These are phyloP conservation scores for Perodicticus potto DNA, from an alignment of 2,797 vertebrate genomes.

Conservation along the genomic window DNA sequence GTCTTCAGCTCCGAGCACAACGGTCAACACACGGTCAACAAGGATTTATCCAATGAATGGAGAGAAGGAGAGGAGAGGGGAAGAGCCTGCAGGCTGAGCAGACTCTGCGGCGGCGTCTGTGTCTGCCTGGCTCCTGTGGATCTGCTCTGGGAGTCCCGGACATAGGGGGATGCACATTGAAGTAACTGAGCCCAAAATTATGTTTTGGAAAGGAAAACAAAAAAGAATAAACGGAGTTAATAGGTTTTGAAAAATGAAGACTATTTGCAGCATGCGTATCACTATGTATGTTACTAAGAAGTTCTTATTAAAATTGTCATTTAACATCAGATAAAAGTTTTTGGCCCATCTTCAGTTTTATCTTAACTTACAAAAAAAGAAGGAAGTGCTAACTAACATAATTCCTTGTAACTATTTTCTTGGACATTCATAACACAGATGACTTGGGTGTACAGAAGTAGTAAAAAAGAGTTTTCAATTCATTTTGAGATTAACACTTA, in stretches of 20 bases:
- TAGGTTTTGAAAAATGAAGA: background rate
- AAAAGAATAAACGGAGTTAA: background rate
- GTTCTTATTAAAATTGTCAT: slow-evolving; percentile 31
- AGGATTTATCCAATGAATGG: background rate
- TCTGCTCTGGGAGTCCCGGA: background rate
- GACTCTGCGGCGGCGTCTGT: background rate
- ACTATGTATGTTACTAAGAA: background rate
- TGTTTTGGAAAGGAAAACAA: background rate
- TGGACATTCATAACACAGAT: slow-evolving; percentile 3
- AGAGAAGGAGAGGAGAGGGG: background rate
- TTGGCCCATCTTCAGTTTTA: background rate
- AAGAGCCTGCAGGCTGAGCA: background rate
- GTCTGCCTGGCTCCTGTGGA: background rate
- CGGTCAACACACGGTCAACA: background rate
- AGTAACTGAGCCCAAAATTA: background rate
- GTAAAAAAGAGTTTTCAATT: background rate
- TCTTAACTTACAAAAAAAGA: background rate
- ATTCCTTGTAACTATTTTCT: background rate
- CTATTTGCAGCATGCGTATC: background rate
- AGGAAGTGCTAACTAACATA: background rate
- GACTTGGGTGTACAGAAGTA: background rate
- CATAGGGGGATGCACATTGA: background rate
- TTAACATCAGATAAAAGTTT: slow-evolving; percentile 1
- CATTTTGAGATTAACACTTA: slow-evolving; percentile 26
- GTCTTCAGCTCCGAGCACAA: background rate